These are phyloP conservation scores for Tympanoctomys barrerae DNA, from an alignment of 2,797 vertebrate genomes.

Conservation along the genomic window DNA sequence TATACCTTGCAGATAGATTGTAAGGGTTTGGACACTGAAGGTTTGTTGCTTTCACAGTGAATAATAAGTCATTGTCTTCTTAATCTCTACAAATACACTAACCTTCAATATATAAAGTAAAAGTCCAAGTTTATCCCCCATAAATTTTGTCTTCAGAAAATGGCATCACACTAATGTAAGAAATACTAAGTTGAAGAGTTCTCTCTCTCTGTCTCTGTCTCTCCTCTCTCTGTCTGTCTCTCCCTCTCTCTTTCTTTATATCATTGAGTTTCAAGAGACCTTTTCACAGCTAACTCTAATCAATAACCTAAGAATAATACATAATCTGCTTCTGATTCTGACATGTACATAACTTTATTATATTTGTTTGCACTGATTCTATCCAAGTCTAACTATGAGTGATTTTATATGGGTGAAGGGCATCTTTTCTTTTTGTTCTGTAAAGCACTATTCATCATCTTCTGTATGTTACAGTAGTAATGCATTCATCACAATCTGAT, in stretches of 20 bases:
- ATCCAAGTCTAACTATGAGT: conserved; percentile 30
- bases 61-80: not conserved
- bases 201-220: not conserved
- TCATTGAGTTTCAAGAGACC: not conserved
- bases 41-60: not conserved
- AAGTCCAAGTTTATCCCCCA: not conserved
- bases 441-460: not conserved
- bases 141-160: not conserved
- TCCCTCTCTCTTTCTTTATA: not conserved
- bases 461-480: not conserved
- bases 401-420: conserved; percentile 41
- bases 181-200: not conserved
- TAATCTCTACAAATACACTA: not conserved
- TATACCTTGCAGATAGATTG: not conserved
- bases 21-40: not conserved
- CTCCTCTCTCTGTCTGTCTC: too few species aligned
- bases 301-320: not conserved
- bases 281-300: conserved; percentile 1
- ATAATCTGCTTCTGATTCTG: not conserved
- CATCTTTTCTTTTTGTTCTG: conserved; percentile 18
- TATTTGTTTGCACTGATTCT: not conserved
- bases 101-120: not conserved
- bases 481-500: not conserved
- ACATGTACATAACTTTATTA: not conserved
- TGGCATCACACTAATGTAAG: not conserved